Percentiles rank a stretch among this genome's conserved stretches.
phyloP scores from a whole-genome alignment of 2,113 vertebrate species.

The Scalopus aquaticus region DNA sequence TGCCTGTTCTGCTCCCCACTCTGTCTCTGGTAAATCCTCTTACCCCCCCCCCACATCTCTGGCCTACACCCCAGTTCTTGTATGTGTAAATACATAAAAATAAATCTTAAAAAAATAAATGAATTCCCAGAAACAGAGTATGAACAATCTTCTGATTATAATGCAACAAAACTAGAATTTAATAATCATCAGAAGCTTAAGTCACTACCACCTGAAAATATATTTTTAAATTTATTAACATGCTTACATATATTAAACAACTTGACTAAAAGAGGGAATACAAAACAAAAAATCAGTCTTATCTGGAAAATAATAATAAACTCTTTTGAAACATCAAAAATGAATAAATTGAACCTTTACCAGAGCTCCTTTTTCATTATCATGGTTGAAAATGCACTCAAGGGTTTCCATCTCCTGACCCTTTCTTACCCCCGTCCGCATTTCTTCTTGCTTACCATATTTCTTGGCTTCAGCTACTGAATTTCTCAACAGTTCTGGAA shows the following conservation, averaged over 20 bases:
- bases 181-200: not conserved
- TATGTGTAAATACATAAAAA: no score
- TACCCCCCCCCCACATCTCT: no score
- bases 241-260: not conserved
- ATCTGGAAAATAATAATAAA: not conserved
- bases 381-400: accelerated
- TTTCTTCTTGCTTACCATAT: not conserved
- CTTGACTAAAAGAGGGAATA: not conserved
- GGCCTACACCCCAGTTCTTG: no score
- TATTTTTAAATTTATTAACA: not conserved
- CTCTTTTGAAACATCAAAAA: not conserved
- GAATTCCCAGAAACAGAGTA: not conserved
- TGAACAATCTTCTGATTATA: not conserved
- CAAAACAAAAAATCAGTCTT: not conserved
- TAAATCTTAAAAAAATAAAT: slow-evolving; percentile 15
- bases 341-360: not conserved
- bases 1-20: no score
- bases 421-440: accelerated
- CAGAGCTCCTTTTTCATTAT: not conserved
- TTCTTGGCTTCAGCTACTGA: not conserved
- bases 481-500: not conserved
- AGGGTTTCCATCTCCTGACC: not conserved
- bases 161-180: not conserved
- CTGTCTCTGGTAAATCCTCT: no score
- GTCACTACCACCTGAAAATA: not conserved